Evolutionary conservation across 2,888 invertebrate genomes (phyloP), one percentile per base, ranked within the genome.

Genomic region (Itoplectis maculator): DNA sequence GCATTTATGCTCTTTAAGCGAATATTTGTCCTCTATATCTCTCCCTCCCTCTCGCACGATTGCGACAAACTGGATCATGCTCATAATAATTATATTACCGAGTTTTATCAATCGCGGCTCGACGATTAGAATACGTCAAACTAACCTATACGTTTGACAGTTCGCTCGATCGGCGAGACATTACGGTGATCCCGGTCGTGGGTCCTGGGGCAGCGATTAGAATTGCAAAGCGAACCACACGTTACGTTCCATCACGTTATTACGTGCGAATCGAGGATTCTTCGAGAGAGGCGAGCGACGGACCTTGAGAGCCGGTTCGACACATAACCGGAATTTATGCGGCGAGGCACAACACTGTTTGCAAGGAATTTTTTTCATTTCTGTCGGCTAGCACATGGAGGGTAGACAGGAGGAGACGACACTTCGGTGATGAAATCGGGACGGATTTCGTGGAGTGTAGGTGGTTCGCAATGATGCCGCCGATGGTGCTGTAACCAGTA

Each of bases 281-380:
- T n/a, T n/a, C 37, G 61, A 37, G 20, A 73, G 37, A 18, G n/a
- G 51, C 40, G n/a, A 49, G 29, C 20, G 18, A 8, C n/a, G 51
- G 42, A 56, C 66, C 56, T 68, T 59, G 49, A 76, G 37, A 63
- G 77, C 77, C 77, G 77, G 77, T 77, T 77, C 59, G 68, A 47
- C 76, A n/a, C 45, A 65, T 45, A 68, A 68, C 47, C 47, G 59
- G 68, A 68, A 76, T 47, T 69, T 51, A 37, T 35, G 61, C 8
- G 40, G 9, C n/a, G n/a, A 37, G 29, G 7, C 2, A 29, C 37
- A 59, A 37, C 6, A 59, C 0, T 11, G 13, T 54, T n/a, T 54
- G 54, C 54, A 54, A 6, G 0, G 54, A 1, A 23, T 23, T 23
- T 23, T 54, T 54, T 29, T 5, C n/a, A n/a, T 56, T 29, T 3